Percentiles rank a stretch among this genome's conserved stretches.
phyloP scores from a whole-genome alignment of 2,888 invertebrate species.

The Drosophila birchii region DNA sequence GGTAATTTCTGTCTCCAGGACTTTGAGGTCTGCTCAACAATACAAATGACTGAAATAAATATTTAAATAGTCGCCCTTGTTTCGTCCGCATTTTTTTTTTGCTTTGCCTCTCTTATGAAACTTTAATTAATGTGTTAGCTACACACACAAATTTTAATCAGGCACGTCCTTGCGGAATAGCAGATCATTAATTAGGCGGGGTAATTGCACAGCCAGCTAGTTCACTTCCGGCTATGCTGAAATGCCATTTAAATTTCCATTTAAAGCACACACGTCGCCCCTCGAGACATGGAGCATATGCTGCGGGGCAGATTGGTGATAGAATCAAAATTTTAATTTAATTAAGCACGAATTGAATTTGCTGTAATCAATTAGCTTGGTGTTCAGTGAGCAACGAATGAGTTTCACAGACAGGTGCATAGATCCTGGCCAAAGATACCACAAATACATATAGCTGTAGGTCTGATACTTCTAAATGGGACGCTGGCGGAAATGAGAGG shows the following conservation, averaged over 20 bases:
- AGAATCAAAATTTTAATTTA: constrained; percentile 71
- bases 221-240: background rate
- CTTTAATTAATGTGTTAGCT: constrained; percentile 52
- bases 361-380: constrained; percentile 49
- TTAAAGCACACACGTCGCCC: constrained; percentile 18
- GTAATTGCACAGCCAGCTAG: constrained; percentile 20
- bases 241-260: constrained; percentile 12
- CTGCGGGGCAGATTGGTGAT: constrained; percentile 52
- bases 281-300: constrained; percentile 31
- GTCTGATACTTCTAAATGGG: constrained; percentile 4
- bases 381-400: constrained; percentile 60
- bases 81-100: constrained; percentile 10
- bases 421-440: constrained; percentile 20
- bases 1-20: constrained; percentile 56
- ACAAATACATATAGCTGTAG: background rate
- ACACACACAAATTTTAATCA: constrained; percentile 41
- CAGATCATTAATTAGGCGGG: constrained; percentile 41
- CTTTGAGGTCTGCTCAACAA: constrained; percentile 27
- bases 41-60: constrained; percentile 54
- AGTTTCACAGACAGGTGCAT: constrained; percentile 41
- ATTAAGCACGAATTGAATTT: constrained; percentile 68
- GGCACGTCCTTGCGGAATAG: constrained; percentile 33
- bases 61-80: constrained; percentile 47
- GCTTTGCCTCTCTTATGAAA: constrained; percentile 36
- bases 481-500: background rate